Percentiles rank a stretch among this genome's conserved stretches.
These are phyloP conservation scores for Mormyrus proboscirostris DNA, from an alignment of 2,797 vertebrate genomes.

Conservation along the genomic window DNA sequence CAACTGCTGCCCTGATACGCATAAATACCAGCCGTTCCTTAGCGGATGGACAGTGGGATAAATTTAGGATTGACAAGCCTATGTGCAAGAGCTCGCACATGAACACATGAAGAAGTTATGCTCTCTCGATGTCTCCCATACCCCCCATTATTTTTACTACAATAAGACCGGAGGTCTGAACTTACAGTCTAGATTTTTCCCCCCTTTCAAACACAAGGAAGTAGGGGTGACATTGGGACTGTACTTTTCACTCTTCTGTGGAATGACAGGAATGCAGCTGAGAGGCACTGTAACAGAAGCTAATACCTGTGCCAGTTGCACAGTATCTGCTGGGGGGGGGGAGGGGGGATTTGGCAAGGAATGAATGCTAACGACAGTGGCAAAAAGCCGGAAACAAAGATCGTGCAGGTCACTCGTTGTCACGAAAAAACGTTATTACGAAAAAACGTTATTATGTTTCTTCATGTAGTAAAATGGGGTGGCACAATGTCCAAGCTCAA, in stretches of 20 bases:
- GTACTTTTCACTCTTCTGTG: background rate
- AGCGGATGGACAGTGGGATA: constrained; percentile 62
- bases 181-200: background rate
- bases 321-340: background rate
- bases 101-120: constrained; percentile 20
- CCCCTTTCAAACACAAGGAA: background rate
- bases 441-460: background rate
- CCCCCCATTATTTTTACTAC: background rate
- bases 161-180: background rate
- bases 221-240: background rate
- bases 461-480: background rate
- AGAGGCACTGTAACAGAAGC: background rate
- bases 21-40: constrained; percentile 62
- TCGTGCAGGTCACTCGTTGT: background rate
- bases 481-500: background rate
- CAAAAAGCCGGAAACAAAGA: background rate
- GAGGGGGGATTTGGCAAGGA: background rate
- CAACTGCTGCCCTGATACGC: constrained; percentile 70
- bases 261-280: constrained; percentile 11
- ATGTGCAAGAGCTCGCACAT: constrained; percentile 56
- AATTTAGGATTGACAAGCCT: constrained; percentile 71
- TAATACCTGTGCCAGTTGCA: background rate
- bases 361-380: background rate
- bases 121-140: background rate
- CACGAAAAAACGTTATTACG: background rate